Percentiles rank a stretch among this genome's conserved stretches.
phyloP scores from a whole-genome alignment of 1,140 invertebrate genomes.

The Rhagoletis zephyria region DNA sequence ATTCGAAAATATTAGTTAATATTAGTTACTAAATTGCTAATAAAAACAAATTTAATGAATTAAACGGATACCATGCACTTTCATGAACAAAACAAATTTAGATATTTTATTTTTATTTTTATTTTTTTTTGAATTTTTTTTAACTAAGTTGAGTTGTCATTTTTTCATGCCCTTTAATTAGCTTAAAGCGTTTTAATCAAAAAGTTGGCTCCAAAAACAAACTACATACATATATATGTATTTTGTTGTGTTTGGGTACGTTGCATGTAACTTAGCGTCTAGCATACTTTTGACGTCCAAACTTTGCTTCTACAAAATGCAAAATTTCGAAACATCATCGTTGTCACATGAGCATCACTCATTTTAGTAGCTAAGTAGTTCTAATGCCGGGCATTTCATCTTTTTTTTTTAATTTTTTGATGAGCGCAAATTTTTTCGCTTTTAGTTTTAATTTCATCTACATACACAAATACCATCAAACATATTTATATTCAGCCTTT shows the following conservation, averaged over 20 bases:
- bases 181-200: not conserved
- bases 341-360: not conserved
- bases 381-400: not conserved
- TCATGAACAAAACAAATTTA: not conserved
- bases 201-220: not conserved
- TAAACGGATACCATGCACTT: not conserved
- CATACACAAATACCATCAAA: not conserved
- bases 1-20: not conserved
- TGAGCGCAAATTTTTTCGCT: too few species aligned
- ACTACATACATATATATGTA: not conserved
- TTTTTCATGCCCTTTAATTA: not conserved
- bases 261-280: conserved; percentile 19
- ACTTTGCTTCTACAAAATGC: not conserved
- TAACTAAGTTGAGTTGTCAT: too few species aligned
- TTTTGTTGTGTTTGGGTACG: not conserved
- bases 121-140: not conserved
- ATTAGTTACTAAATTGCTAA: not conserved
- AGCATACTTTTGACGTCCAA: conserved; percentile 2
- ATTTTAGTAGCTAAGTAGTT: not conserved
- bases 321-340: conserved; percentile 13
- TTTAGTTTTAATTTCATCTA: not conserved
- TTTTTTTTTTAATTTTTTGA: not conserved
- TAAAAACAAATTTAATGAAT: not conserved
- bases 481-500: not conserved
- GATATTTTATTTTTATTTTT: not conserved